A percentile compares a stretch with the other conserved stretches of the same genome.
These are phyloP conservation scores for Tipula lateralis DNA, from an alignment of 2,888 invertebrate genomes.

Conservation along the genomic window DNA sequence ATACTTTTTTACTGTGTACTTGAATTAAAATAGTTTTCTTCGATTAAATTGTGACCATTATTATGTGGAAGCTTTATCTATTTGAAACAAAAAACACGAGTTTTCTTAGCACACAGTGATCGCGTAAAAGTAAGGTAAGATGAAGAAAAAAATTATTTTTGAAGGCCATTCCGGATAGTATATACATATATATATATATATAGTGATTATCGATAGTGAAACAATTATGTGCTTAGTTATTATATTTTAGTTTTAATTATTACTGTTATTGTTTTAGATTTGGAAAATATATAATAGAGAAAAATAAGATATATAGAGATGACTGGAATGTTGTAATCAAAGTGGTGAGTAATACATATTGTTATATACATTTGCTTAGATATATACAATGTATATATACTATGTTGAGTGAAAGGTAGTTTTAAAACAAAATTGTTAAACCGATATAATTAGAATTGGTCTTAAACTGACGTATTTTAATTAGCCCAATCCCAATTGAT, in stretches of 20 bases:
- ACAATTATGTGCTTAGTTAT: slow-evolving; percentile 1
- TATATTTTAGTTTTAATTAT: neutral
- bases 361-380: neutral
- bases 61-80: neutral
- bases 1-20: neutral
- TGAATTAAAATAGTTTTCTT: slow-evolving; percentile 3
- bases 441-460: neutral
- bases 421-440: neutral
- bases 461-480: neutral
- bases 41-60: neutral
- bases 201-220: slow-evolving; percentile 19
- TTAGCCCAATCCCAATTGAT: neutral
- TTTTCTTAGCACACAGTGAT: neutral
- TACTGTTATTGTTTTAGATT: neutral
- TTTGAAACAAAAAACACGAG: neutral
- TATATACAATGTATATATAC: neutral
- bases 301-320: neutral
- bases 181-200: neutral
- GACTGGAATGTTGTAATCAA: neutral
- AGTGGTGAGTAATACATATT: neutral
- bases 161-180: neutral
- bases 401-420: neutral
- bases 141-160: neutral
- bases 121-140: neutral
- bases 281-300: neutral